A percentile compares a stretch with the other conserved stretches of the same genome.
phyloP scores from a whole-genome alignment of 2,888 invertebrate genomes.

The Tenthredo livida region DNA sequence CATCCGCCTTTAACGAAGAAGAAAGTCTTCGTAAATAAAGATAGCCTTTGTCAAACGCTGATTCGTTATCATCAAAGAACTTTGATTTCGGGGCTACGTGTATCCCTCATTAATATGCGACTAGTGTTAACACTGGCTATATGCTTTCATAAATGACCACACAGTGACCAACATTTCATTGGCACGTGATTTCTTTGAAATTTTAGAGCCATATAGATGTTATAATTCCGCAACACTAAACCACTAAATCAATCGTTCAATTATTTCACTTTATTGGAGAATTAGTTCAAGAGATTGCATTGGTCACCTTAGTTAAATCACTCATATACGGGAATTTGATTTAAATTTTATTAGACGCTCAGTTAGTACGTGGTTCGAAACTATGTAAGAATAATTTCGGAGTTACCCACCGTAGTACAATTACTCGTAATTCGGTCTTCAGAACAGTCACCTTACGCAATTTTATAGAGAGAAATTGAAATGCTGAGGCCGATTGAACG shows the following conservation, averaged over 20 bases:
- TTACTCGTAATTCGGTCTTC: slow-evolving; percentile 31
- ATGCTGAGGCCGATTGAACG: slow-evolving; percentile 58
- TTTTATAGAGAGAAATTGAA: slow-evolving; percentile 41
- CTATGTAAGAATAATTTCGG: slow-evolving; percentile 20
- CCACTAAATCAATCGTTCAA: background rate
- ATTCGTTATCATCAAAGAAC: slow-evolving; percentile 17
- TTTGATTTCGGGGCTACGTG: background rate
- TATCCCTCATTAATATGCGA: slow-evolving; percentile 27
- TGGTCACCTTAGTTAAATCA: background rate
- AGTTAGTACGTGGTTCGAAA: background rate
- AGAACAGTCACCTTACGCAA: slow-evolving; percentile 11
- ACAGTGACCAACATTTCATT: slow-evolving; percentile 41
- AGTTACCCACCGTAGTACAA: background rate
- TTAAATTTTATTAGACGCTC: background rate
- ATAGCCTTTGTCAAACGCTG: background rate
- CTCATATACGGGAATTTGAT: background rate
- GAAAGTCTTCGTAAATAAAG: background rate
- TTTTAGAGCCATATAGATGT: slow-evolving; percentile 3
- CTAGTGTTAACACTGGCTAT: background rate
- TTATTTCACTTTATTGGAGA: background rate
- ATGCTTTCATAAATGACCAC: slow-evolving; percentile 50
- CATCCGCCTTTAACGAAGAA: background rate
- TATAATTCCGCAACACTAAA: background rate
- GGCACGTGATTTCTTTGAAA: slow-evolving; percentile 32
- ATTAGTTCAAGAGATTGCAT: background rate